phyloP scores from a whole-genome alignment of 2,888 invertebrate species.

The Eucera pruinosa region DNA sequence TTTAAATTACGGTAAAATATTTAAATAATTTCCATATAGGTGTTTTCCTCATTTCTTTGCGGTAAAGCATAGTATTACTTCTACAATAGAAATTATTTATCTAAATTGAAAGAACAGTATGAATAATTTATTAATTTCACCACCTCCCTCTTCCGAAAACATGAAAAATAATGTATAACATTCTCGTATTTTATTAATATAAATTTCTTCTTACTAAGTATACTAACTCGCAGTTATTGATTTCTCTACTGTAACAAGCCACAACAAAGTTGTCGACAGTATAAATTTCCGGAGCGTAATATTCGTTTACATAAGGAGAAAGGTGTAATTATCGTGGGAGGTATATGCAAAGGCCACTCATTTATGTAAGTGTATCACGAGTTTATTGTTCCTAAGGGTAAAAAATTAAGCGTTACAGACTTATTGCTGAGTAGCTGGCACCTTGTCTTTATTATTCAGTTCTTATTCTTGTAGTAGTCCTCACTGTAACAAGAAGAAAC shows the following conservation, averaged over 20 bases:
- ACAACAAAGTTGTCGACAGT: constrained; percentile 34
- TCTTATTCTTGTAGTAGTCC: constrained; percentile 88
- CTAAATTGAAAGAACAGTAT: no score
- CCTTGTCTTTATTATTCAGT: constrained; percentile 60
- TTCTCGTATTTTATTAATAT: not conserved
- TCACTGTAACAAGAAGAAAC: constrained; percentile 86
- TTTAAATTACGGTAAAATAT: no score
- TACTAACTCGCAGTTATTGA: constrained; percentile 4
- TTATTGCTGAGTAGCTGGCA: constrained; percentile 58
- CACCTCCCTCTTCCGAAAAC: no score
- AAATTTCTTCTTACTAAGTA: not conserved
- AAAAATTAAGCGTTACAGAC: constrained; percentile 67
- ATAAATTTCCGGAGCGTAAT: constrained; percentile 43
- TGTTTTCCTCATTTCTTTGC: no score
- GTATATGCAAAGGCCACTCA: constrained; percentile 59
- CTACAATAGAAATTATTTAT: no score
- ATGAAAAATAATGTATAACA: no score
- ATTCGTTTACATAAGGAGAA: constrained; percentile 70
- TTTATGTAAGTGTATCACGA: constrained; percentile 75
- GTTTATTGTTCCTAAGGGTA: constrained; percentile 76
- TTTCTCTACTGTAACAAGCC: constrained; percentile 28
- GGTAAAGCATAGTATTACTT: no score
- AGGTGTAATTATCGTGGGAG: constrained; percentile 68
- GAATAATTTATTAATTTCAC: no score
- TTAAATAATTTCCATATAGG: no score